A percentile compares a stretch with the other conserved stretches of the same genome.
Conservation (phyloP, 2,113 vertebrate species). For the Marcusenius ussheri region DNA sequence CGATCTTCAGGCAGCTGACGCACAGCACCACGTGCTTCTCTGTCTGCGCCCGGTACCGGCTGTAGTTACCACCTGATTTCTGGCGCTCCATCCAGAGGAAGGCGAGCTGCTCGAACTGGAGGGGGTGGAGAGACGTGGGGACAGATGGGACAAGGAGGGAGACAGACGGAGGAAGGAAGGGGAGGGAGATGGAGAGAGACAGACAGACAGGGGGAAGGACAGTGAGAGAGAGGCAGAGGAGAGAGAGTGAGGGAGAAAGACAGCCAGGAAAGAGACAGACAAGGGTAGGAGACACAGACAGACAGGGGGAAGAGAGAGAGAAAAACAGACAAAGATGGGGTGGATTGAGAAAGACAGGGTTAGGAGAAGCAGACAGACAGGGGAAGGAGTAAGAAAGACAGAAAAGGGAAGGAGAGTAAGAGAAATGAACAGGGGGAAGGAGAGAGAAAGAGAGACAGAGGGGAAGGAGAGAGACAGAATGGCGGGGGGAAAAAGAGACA, state of each 20-base stretch:
- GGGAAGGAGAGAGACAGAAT: not conserved
- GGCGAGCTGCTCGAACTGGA: constrained; percentile 70
- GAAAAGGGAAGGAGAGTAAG: not conserved
- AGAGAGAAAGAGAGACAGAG: not conserved
- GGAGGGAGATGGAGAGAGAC: not conserved
- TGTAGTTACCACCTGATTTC: constrained; percentile 73
- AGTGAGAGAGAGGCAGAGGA: not conserved
- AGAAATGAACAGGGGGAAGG: not conserved
- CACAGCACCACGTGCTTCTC: constrained; percentile 72
- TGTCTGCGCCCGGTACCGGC: constrained; percentile 70
- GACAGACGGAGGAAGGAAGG: not conserved
- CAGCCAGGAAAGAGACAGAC: not conserved
- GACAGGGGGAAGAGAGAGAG: not conserved
- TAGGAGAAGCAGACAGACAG: not conserved
- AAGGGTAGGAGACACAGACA: not conserved
- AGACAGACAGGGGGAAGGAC: not conserved
- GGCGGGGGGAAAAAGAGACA: not conserved
- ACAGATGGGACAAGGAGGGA: not conserved
- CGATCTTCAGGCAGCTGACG: constrained; percentile 71
- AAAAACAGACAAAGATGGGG: not conserved
- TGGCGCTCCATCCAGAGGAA: constrained; percentile 75
- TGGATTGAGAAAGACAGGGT: not conserved
- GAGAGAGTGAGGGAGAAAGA: not conserved
- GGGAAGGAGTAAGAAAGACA: not conserved
- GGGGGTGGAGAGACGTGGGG: not conserved